Base-by-base conservation (phyloP, 2,113 vertebrate genomes). In the Vireo altiloquus region DNA sequence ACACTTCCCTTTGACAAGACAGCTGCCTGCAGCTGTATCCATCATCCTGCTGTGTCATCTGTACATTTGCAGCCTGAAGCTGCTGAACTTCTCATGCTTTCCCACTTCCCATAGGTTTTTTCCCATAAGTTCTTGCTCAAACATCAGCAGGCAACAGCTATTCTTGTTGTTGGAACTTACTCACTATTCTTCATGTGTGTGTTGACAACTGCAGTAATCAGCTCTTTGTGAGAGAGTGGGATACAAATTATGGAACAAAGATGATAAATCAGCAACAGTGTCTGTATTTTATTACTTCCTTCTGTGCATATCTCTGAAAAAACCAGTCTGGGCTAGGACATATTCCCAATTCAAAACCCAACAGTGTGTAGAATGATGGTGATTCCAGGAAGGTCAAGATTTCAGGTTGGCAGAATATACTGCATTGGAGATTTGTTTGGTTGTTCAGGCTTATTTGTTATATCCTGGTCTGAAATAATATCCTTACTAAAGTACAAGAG, bases 241-340 rank as follows among this genome's bases (percentile, higher is more conserved):
- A 64, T 68, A 23, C 37, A 84, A 89, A 82, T 90, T 66, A 27
- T 0, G 5, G 53, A 90, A 81, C 86, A 90, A 92, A 88, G 53
- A 52, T 61, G 64, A 89, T 68, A 93, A 90, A 61, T 81, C 3
- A 0, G 37, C 49, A 47, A 17, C 68, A 93, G 28, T 53, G 49
- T 81, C 61, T 87, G 39, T 82, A 24, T 92, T 97, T 83, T 90
- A 90, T 92, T 86, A 60, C 60, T 92, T 94, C 28, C 21, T 52
- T 83, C 44, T 76, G 9, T 72, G 69, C 23, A 2, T 94, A 68
- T 95, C 68, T 90, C 28, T 79, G 60, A 61, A 84, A 82, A 74
- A 92, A 68, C 2, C 33, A 60, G 53, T n/a, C 37, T 77, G 60
- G 39, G 33, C 13, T 71, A 53, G 90, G 52, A 46, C 28, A 68